A percentile compares a stretch with the other conserved stretches of the same genome.
phyloP scores from a whole-genome alignment of 1,140 invertebrate genomes.

The Venustaconcha ellipsiformis region DNA sequence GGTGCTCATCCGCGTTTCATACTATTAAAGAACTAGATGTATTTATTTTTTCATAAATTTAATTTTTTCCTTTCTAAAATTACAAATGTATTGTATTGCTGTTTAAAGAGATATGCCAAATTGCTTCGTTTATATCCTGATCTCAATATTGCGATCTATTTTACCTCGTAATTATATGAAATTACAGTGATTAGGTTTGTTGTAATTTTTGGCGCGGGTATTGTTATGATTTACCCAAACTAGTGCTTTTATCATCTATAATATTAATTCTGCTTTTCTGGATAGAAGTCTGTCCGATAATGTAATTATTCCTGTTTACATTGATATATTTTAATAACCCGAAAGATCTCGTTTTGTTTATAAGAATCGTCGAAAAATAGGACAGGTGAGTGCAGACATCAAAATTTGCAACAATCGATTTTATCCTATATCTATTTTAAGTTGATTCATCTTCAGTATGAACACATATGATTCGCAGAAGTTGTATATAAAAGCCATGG shows the following conservation, averaged over 20 bases:
- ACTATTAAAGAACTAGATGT: background rate
- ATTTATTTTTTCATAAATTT: background rate
- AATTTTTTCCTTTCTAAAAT: background rate
- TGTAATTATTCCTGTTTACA: slow-evolving; percentile 29
- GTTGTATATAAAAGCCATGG: too few species aligned
- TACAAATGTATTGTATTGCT: background rate
- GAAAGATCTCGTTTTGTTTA: background rate
- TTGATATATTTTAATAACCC: slow-evolving; percentile 19
- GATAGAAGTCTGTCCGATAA: slow-evolving; percentile 21
- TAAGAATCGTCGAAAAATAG: slow-evolving; percentile 21
- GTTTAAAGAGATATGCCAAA: background rate
- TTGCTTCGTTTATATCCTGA: background rate
- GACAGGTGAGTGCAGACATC: slow-evolving; percentile 35
- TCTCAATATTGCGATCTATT: slow-evolving; percentile 15
- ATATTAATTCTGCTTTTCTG: slow-evolving; percentile 3
- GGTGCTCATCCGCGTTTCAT: slow-evolving; percentile 8
- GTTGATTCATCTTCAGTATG: too few species aligned
- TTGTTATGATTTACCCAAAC: slow-evolving; percentile 41
- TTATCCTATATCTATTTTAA: background rate
- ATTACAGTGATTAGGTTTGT: slow-evolving; percentile 42
- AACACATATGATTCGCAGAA: too few species aligned
- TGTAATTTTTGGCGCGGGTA: slow-evolving; percentile 59
- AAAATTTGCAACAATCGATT: slow-evolving; percentile 14
- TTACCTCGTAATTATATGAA: slow-evolving; percentile 10
- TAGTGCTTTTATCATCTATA: slow-evolving; percentile 24